Conservation (phyloP, 2,113 vertebrate species). For the Chionis minor region DNA sequence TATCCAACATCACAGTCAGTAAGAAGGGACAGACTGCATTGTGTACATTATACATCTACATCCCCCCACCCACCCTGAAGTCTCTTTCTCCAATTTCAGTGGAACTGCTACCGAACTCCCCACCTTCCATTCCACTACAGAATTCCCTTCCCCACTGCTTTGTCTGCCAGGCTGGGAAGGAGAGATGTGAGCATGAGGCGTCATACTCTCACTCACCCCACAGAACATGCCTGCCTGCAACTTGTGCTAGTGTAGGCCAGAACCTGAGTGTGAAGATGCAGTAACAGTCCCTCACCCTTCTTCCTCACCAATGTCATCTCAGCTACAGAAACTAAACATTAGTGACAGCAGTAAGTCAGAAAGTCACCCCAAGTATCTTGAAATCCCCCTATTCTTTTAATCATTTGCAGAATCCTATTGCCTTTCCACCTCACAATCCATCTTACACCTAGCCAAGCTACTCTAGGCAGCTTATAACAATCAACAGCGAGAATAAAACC, state of each 20-base stretch:
- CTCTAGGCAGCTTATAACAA: neutral
- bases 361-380: neutral
- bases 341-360: neutral
- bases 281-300: neutral
- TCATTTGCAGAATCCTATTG: neutral
- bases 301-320: neutral
- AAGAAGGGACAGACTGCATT: neutral
- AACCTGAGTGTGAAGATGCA: neutral
- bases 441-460: neutral
- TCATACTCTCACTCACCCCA: neutral
- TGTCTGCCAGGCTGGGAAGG: neutral
- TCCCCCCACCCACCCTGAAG: neutral
- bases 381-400: neutral
- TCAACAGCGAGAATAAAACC: neutral
- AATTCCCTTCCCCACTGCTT: neutral
- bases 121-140: neutral
- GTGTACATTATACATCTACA: neutral
- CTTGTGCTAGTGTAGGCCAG: neutral
- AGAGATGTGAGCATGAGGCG: neutral
- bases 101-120: neutral
- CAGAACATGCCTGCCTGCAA: neutral
- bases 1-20: neutral
- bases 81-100: neutral
- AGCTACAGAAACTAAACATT: neutral
- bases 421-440: neutral